These are phyloP conservation scores for Notolepis coatsorum DNA, from an alignment of 2,797 vertebrate species.

Conservation along the genomic window DNA sequence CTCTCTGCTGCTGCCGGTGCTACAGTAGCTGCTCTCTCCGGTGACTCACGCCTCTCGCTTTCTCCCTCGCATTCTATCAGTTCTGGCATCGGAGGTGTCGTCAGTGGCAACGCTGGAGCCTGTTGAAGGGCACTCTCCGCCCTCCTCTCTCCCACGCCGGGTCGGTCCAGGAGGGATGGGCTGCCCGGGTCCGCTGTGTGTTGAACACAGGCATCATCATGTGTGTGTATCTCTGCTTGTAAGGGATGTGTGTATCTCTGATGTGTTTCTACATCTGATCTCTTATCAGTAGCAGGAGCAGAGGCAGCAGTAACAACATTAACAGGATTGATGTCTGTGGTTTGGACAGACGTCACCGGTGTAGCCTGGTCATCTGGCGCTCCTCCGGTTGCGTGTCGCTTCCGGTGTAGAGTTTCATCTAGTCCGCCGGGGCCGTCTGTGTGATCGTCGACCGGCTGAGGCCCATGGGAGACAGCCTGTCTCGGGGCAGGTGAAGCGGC, in stretches of 20 bases:
- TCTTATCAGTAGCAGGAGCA: slow-evolving; percentile 35
- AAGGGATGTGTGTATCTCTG: slow-evolving; percentile 51
- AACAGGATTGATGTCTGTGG: slow-evolving; percentile 50
- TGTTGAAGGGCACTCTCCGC: slow-evolving; percentile 74
- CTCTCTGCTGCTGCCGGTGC: slow-evolving; percentile 45
- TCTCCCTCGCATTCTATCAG: slow-evolving; percentile 77
- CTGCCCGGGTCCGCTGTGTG: slow-evolving; percentile 39
- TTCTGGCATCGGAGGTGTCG: slow-evolving; percentile 84
- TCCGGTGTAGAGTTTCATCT: slow-evolving; percentile 44
- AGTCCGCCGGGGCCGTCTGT: slow-evolving; percentile 43
- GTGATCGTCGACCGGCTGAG: slow-evolving; percentile 55
- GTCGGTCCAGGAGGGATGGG: slow-evolving; percentile 55
- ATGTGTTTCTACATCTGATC: slow-evolving; percentile 52
- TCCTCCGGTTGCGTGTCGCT: slow-evolving; percentile 44
- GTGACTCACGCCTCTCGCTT: slow-evolving; percentile 67
- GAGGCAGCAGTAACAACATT: slow-evolving; percentile 11
- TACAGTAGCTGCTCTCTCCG: slow-evolving; percentile 59
- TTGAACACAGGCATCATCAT: no score
- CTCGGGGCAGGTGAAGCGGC: slow-evolving; percentile 59
- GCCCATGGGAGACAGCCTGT: slow-evolving; percentile 41
- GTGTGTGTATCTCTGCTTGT: slow-evolving; percentile 51
- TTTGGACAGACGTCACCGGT: slow-evolving; percentile 55
- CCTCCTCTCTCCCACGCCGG: slow-evolving; percentile 70
- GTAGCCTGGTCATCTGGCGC: slow-evolving; percentile 52
- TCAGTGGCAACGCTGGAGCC: slow-evolving; percentile 81